phyloP scores from a whole-genome alignment of 1,140 invertebrate genomes.

The Drosophila persimilis region DNA sequence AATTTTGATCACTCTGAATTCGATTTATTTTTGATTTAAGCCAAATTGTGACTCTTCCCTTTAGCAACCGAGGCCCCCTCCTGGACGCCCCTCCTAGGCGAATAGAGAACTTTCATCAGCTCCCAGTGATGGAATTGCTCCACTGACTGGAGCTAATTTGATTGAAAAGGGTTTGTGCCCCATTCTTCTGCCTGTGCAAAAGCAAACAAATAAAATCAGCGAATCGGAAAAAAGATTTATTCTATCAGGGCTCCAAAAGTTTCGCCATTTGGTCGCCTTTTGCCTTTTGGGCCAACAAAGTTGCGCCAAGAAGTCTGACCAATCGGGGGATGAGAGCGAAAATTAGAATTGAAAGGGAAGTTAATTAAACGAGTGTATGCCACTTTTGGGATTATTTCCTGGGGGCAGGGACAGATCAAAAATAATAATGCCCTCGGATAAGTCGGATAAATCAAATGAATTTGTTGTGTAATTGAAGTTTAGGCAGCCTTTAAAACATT shows the following conservation, averaged over 20 bases:
- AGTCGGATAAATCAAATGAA: too few relatives aligned
- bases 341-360: constrained; percentile 39
- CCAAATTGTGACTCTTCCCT: neutral
- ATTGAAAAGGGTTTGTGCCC: constrained; percentile 69
- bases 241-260: constrained; percentile 45
- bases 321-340: constrained; percentile 12
- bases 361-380: constrained; percentile 65
- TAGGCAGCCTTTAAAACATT: neutral
- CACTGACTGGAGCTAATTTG: constrained; percentile 60
- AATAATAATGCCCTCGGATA: too few relatives aligned
- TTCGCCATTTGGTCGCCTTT: constrained; percentile 49
- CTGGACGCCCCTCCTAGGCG: neutral
- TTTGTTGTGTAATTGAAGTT: too few relatives aligned
- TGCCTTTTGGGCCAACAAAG: constrained; percentile 4
- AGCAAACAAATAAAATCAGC: constrained; percentile 66
- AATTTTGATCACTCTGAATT: too few relatives aligned
- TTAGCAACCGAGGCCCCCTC: neutral
- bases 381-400: constrained; percentile 19
- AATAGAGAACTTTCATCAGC: constrained; percentile 46
- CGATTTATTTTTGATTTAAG: too few relatives aligned
- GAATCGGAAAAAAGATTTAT: constrained; percentile 56
- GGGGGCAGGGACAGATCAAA: neutral
- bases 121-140: constrained; percentile 57
- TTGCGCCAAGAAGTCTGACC: neutral
- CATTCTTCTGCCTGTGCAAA: neutral